Base-by-base conservation (phyloP, 2,888 invertebrate species). In the Eueremaeus valkanovi region DNA sequence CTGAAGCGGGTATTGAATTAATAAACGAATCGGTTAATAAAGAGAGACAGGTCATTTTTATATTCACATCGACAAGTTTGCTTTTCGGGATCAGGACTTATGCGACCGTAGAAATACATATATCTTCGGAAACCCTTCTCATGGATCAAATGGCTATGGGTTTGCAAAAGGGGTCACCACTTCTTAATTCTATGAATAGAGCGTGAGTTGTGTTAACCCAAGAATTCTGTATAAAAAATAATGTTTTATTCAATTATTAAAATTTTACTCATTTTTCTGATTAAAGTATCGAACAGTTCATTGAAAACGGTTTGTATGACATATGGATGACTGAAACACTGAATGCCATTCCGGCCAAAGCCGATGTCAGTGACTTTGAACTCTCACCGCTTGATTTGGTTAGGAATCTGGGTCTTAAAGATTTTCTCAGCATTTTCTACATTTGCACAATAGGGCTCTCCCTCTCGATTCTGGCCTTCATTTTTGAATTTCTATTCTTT, bases 111-210 rank as follows among this genome's bases (percentile, higher is more conserved):
- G 36, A 36, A 9, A 66, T 66, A 21, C 66, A 66, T 40, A 36
- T 66, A 6, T 66, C 66, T 6, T 66, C 66, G 3, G 66, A 66
- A 21, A 40, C 21, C 3, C 40, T 66, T 18, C 2, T 66, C n/a
- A 66, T 66, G 21, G 66, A 66, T 24, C 66, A 66, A 40, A 36
- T 36, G 66, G 66, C 66, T 8, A 66, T 66, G 66, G 66, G 21
- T 66, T n/a, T 66, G 9, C 66, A 8, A n/a, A 66, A 36, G 36
- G 61, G 61, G 21, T 61, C 61, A 31, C 61, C 61, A 61, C 31
- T 61, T n/a, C 31, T 29, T 61, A 8, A 1, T 13, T 2, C 24
- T 29, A 61, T 61, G 29, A 31, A 61, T 61, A 2, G 18, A 16
- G 24, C 31, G 61, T 61, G 3, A 61, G 61, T 61, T 29, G 3